A percentile compares a stretch with the other conserved stretches of the same genome.
These are phyloP conservation scores for Syngnathus typhle DNA, from an alignment of 2,113 vertebrate genomes.

Conservation along the genomic window DNA sequence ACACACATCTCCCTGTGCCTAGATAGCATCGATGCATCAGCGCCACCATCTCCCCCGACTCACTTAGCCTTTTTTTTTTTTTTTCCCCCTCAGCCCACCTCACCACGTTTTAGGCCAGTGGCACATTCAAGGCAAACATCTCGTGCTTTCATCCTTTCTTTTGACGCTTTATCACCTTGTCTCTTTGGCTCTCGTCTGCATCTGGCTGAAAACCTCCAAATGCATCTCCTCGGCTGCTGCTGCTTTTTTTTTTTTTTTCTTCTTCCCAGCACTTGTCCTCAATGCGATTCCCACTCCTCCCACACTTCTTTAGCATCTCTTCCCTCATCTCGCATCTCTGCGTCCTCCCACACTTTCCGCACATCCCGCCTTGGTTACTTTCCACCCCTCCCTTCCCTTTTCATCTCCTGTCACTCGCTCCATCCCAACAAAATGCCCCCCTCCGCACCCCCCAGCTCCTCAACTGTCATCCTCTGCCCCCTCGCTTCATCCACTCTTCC, in stretches of 20 bases:
- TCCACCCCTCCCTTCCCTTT: conserved; percentile 28
- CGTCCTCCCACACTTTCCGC: conserved; percentile 32
- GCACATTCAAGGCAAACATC: conserved; percentile 40
- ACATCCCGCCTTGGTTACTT: conserved; percentile 21
- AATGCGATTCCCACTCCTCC: conserved; percentile 54
- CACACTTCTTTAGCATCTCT: conserved; percentile 42
- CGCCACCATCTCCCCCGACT: conserved; percentile 58
- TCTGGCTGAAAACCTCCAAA: conserved; percentile 40
- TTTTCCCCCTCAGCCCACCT: conserved; percentile 16
- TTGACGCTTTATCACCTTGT: conserved; percentile 60
- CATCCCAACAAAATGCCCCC: conserved; percentile 34
- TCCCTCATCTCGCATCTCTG: conserved; percentile 36
- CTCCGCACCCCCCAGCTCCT: conserved; percentile 22
- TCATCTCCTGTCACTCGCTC: conserved; percentile 42
- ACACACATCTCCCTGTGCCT: conserved; percentile 64
- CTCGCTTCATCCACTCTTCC: conserved; percentile 33
- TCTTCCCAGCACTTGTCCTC: conserved; percentile 22
- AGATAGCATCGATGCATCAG: conserved; percentile 72
- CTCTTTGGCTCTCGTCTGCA: conserved; percentile 51
- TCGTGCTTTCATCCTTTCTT: conserved; percentile 33
- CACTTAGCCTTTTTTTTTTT: conserved; percentile 40
- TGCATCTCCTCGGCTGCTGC: neutral
- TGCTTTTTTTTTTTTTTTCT: neutral
- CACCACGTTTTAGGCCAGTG: conserved; percentile 36
- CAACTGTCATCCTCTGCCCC: conserved; percentile 40